Conservation (phyloP, 2,888 invertebrate species). For the Chaetogeoica ovagalla region DNA sequence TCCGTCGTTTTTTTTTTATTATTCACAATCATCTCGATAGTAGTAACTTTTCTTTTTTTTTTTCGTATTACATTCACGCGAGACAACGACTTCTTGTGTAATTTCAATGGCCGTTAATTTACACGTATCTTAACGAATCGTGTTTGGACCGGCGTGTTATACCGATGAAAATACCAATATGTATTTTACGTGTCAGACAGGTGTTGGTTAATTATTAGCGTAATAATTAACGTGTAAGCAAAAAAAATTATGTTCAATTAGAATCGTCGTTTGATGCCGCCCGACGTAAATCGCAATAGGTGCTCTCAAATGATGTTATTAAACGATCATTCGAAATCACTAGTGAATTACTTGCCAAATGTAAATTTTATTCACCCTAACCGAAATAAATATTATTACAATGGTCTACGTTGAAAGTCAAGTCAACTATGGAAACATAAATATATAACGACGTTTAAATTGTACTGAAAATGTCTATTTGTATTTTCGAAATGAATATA, state of each 20-base stretch:
- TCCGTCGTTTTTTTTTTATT: too few species aligned
- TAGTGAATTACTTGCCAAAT: background rate
- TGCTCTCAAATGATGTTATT: background rate
- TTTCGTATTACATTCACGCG: too few species aligned
- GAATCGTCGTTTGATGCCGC: background rate
- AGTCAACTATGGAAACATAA: background rate
- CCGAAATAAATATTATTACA: too few species aligned
- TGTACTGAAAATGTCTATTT: too few species aligned
- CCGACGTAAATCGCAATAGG: background rate
- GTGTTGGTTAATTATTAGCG: constrained; percentile 4
- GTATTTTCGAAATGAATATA: too few species aligned
- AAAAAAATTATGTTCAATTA: constrained; percentile 18
- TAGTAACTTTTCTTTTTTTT: too few species aligned
- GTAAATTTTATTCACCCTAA: background rate
- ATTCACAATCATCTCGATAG: too few species aligned
- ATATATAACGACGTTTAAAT: background rate
- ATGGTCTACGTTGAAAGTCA: background rate
- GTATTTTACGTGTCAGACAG: constrained; percentile 9
- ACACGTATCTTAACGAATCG: too few species aligned
- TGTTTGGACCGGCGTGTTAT: too few species aligned
- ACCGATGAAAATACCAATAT: background rate
- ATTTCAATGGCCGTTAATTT: too few species aligned
- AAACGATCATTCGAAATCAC: background rate
- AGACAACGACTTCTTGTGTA: too few species aligned
- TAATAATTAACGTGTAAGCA: background rate